These are phyloP conservation scores for Corydoras sp. DNA, from an alignment of 2,113 vertebrate genomes.

Conservation along the genomic window DNA sequence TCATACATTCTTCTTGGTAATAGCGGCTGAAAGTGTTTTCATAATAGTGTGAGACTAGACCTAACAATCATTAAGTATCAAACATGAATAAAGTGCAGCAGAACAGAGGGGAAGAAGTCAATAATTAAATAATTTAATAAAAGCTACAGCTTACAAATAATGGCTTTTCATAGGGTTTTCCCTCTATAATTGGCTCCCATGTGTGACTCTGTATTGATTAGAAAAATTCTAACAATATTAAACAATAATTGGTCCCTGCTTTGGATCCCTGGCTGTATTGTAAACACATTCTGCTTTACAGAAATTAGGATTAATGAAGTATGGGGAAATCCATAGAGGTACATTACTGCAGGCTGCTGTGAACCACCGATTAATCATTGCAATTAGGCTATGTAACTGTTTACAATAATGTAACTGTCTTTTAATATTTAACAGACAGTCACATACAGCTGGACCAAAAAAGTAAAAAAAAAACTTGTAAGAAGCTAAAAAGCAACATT, in stretches of 20 bases:
- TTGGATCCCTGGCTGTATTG: constrained; percentile 25
- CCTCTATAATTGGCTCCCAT: constrained; percentile 7
- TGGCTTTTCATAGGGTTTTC: neutral
- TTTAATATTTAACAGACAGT: constrained; percentile 42
- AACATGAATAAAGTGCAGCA: constrained; percentile 16
- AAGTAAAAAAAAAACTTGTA: neutral
- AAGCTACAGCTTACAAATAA: constrained; percentile 11
- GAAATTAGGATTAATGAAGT: constrained; percentile 68
- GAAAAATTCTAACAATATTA: constrained; percentile 57
- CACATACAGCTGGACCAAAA: neutral
- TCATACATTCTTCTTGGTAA: constrained; percentile 42
- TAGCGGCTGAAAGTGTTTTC: constrained; percentile 9
- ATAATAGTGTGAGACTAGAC: constrained; percentile 23
- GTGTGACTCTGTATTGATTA: constrained; percentile 26
- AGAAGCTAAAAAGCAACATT: neutral
- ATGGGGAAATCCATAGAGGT: constrained; percentile 55
- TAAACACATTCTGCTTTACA: constrained; percentile 26
- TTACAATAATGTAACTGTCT: constrained; percentile 51
- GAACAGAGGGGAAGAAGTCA: neutral
- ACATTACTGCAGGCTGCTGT: constrained; percentile 37
- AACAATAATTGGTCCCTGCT: constrained; percentile 57
- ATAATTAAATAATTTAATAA: constrained; percentile 22
- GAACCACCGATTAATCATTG: constrained; percentile 62
- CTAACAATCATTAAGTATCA: constrained; percentile 20
- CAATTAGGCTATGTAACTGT: constrained; percentile 56